phyloP scores from a whole-genome alignment of 2,888 invertebrate species.

The Oscheius sp. region DNA sequence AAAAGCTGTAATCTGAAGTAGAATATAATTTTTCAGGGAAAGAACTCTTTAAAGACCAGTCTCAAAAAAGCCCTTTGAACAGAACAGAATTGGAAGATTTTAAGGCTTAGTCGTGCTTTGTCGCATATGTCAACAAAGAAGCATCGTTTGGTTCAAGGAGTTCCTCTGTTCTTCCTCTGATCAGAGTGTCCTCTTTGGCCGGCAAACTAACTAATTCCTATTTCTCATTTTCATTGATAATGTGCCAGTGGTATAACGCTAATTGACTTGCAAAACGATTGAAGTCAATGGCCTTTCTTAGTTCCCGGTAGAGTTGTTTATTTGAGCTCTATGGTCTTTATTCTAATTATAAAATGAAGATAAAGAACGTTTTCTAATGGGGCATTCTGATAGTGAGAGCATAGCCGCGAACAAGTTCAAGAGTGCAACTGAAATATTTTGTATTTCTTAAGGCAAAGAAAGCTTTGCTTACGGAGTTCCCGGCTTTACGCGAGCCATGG shows the following conservation, averaged over 20 bases:
- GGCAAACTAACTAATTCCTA: no score
- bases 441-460: neutral
- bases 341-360: neutral
- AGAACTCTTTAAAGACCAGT: no score
- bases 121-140: slow-evolving; percentile 10
- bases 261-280: slow-evolving; percentile 1
- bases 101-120: no score
- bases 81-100: neutral
- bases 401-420: slow-evolving; percentile 43
- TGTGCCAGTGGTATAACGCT: neutral
- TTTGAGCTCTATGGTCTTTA: neutral
- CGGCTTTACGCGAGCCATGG: slow-evolving; percentile 43
- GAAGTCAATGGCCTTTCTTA: no score
- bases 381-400: slow-evolving; percentile 49
- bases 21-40: no score
- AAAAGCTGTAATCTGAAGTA: no score
- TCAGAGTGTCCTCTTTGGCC: neutral
- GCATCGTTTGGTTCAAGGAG: neutral
- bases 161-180: slow-evolving; percentile 3
- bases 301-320: no score
- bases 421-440: slow-evolving; percentile 35
- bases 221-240: no score
- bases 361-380: slow-evolving; percentile 2
- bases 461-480: slow-evolving; percentile 34
- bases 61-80: neutral